Evolutionary conservation across 2,113 vertebrate species (phyloP).

Genomic region (Mugil cephalus): DNA sequence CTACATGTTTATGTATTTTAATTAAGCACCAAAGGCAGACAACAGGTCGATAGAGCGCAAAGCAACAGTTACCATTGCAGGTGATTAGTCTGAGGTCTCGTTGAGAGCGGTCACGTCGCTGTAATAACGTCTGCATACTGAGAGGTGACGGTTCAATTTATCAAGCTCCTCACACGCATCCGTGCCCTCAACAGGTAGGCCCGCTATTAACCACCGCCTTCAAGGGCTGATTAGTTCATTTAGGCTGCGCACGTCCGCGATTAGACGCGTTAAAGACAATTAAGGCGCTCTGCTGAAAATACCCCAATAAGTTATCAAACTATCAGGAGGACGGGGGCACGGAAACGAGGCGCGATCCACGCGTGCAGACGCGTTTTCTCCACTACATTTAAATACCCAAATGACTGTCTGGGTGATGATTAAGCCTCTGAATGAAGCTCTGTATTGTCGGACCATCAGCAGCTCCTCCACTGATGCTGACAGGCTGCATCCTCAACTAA

Average conservation of each 20-base stretch:
- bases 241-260: constrained; percentile 55
- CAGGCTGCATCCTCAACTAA: constrained; percentile 63
- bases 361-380: not conserved
- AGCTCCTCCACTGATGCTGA: constrained; percentile 58
- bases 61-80: constrained; percentile 74
- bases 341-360: not conserved
- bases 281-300: constrained; percentile 35
- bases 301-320: constrained; percentile 71
- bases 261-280: constrained; percentile 61
- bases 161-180: constrained; percentile 58
- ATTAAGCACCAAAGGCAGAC: constrained; percentile 63
- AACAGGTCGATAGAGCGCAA: constrained; percentile 72
- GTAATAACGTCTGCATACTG: constrained; percentile 80
- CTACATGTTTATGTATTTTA: constrained; percentile 60
- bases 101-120: constrained; percentile 72
- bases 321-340: constrained; percentile 26
- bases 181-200: constrained; percentile 76
- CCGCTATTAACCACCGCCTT: constrained; percentile 44
- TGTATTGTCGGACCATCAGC: constrained; percentile 33
- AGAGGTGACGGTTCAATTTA: constrained; percentile 76
- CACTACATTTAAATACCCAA: not conserved
- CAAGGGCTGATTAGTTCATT: constrained; percentile 63
- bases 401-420: constrained; percentile 5
- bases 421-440: constrained; percentile 5
- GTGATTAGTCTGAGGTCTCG: constrained; percentile 76